Evolutionary conservation across 2,797 vertebrate species (phyloP).

Genomic region (Diplodus puntazzo): DNA sequence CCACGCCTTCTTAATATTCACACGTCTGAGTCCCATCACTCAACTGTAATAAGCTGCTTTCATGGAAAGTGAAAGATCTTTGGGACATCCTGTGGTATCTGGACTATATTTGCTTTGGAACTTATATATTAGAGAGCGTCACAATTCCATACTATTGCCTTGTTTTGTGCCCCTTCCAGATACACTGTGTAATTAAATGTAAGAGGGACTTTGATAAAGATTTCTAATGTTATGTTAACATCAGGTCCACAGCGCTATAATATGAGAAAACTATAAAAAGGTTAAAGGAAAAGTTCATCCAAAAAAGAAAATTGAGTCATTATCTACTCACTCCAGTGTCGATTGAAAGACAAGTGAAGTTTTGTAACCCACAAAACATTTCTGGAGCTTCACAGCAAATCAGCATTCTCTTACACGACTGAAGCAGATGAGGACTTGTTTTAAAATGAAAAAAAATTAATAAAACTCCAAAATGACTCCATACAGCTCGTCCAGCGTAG

Average conservation of each 20-base stretch:
- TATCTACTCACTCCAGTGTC: too few species aligned
- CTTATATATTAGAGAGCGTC: background rate
- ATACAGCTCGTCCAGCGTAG: too few species aligned
- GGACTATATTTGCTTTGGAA: background rate
- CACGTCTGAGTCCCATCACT: conserved; percentile 40
- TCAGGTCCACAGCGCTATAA: background rate
- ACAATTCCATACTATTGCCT: background rate
- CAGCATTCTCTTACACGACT: too few species aligned
- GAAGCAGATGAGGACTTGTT: too few species aligned
- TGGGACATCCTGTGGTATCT: background rate
- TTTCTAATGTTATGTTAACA: background rate
- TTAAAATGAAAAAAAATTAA: too few species aligned
- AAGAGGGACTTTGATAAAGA: background rate
- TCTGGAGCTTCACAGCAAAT: too few species aligned
- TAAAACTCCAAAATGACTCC: too few species aligned
- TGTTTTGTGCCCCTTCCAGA: too few species aligned
- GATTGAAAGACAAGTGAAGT: too few species aligned
- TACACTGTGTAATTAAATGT: background rate
- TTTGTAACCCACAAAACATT: too few species aligned
- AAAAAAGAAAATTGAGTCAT: too few species aligned
- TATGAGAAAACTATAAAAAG: background rate
- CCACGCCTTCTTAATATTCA: conserved; percentile 74
- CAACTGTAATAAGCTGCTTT: background rate
- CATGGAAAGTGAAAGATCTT: conserved; percentile 9
- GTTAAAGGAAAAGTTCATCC: too few species aligned